Conservation (phyloP, 1,140 invertebrate genomes). For the Samia ricini region DNA sequence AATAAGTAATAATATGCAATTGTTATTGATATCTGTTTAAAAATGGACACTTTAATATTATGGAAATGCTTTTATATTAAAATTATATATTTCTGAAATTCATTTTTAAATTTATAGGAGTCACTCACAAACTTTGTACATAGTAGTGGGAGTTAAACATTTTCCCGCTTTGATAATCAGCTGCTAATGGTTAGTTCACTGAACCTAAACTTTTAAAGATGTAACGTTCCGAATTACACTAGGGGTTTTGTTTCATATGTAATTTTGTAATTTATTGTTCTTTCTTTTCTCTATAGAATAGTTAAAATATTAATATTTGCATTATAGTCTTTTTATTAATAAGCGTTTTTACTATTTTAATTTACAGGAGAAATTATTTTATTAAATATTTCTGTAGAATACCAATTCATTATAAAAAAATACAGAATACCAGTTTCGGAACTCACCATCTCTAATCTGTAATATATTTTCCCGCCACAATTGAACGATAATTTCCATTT, state of each 20-base stretch:
- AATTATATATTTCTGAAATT: neutral
- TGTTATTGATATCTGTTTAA: neutral
- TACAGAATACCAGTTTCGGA: neutral
- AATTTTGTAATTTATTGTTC: neutral
- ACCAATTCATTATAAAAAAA: no score
- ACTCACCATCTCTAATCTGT: neutral
- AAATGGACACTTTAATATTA: neutral
- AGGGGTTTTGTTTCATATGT: neutral
- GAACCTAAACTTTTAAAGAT: neutral
- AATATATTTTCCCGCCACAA: neutral
- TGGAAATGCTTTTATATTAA: neutral
- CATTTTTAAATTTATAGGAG: neutral
- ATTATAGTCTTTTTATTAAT: no score
- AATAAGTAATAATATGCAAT: neutral
- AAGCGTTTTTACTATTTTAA: no score
- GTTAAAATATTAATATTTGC: neutral
- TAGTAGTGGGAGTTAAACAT: neutral
- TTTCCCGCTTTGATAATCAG: conserved; percentile 5
- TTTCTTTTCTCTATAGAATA: neutral
- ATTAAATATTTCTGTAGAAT: no score
- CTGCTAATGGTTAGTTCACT: conserved; percentile 6
- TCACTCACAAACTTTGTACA: neutral
- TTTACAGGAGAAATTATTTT: no score
- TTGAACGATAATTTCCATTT: neutral
- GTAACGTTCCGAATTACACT: conserved; percentile 3